Conservation (phyloP, 2,888 invertebrate species). For the Brenthis daphne region DNA sequence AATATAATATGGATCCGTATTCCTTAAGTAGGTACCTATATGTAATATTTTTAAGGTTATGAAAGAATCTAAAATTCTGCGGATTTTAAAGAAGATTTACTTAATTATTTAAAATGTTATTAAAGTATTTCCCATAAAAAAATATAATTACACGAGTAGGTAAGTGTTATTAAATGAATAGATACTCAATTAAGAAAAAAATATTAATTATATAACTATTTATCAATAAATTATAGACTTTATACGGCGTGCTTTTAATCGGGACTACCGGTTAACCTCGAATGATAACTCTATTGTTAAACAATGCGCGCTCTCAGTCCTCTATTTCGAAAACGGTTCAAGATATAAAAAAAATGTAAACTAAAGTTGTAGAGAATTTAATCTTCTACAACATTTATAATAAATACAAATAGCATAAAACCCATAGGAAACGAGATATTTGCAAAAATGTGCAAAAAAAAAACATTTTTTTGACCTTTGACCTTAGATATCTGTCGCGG, state of each 20-base stretch:
- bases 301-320: too few species aligned
- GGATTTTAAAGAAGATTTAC: neutral
- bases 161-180: neutral
- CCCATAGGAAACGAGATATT: constrained; percentile 32
- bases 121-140: neutral
- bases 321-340: too few species aligned
- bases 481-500: too few species aligned
- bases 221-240: neutral
- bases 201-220: too few species aligned
- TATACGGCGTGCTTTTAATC: neutral
- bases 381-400: constrained; percentile 31
- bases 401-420: constrained; percentile 32
- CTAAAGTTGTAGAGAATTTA: constrained; percentile 26
- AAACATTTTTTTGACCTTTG: too few species aligned
- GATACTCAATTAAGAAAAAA: too few species aligned
- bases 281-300: neutral
- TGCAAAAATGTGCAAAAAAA: constrained; percentile 1
- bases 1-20: neutral
- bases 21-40: neutral
- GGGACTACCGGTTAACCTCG: neutral
- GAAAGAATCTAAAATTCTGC: neutral
- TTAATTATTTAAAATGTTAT: neutral
- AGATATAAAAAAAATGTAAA: neutral
- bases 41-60: neutral
- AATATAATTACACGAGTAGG: neutral